Conservation (phyloP, 2,797 vertebrate genomes). For the Tachyglossus aculeatus region DNA sequence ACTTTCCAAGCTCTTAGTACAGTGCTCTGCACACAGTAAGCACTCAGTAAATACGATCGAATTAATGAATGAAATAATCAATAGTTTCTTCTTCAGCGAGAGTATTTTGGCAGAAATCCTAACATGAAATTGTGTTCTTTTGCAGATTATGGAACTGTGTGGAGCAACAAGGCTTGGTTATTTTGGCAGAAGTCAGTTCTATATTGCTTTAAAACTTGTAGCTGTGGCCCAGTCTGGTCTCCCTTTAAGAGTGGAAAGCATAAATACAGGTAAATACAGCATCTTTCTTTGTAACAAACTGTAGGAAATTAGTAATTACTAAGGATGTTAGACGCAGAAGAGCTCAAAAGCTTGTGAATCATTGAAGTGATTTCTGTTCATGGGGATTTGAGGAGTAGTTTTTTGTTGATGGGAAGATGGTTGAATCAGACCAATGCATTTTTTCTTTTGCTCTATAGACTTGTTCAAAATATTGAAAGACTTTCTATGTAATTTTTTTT, state of each 20-base stretch:
- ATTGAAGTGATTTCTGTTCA: not conserved
- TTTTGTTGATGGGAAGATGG: no score
- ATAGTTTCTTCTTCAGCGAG: not conserved
- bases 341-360: conserved; percentile 5
- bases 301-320: conserved; percentile 15
- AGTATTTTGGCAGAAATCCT: conserved; percentile 11
- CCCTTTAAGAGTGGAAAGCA: conserved; percentile 93
- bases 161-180: conserved; percentile 96
- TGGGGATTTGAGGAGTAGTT: not conserved
- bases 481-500: no score
- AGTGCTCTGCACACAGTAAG: no score
- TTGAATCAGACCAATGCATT: no score
- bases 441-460: no score
- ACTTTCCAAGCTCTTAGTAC: no score
- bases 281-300: not conserved
- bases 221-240: conserved; percentile 95
- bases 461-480: no score
- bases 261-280: conserved; percentile 90
- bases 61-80: no score
- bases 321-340: not conserved
- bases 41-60: no score
- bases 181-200: conserved; percentile 98
- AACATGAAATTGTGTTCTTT: conserved; percentile 50
- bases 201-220: conserved; percentile 97
- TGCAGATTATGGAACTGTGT: conserved; percentile 95